Percentiles rank a stretch among this genome's conserved stretches.
Conservation (phyloP, 2,797 vertebrate genomes). For the Myotis planiceps region DNA sequence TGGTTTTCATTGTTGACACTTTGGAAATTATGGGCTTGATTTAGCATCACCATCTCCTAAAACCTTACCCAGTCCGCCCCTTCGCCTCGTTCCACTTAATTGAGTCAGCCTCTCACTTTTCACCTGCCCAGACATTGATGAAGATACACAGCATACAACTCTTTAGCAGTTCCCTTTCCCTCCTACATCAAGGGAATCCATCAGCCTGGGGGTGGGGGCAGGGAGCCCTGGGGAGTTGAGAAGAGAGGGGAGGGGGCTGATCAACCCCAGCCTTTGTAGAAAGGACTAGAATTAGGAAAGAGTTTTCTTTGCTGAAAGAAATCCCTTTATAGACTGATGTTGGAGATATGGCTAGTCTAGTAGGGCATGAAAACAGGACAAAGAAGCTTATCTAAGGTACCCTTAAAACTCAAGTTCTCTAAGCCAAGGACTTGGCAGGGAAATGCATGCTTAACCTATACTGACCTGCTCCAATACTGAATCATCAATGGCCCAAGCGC, state of each 20-base stretch:
- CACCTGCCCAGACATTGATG: slow-evolving; percentile 16
- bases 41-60: slow-evolving; percentile 30
- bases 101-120: slow-evolving; percentile 53
- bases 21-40: slow-evolving; percentile 18
- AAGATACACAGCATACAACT: slow-evolving; percentile 3
- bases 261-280: neutral
- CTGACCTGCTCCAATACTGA: neutral
- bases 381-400: neutral
- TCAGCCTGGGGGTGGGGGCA: neutral
- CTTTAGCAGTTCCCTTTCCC: neutral
- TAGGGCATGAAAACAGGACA: neutral
- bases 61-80: neutral
- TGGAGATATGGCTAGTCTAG: neutral
- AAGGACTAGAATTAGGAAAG: neutral
- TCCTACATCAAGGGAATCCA: slow-evolving; percentile 41
- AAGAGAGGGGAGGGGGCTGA: neutral
- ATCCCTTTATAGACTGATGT: neutral
- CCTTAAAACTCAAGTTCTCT: neutral
- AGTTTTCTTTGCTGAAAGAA: slow-evolving; percentile 42
- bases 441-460: neutral
- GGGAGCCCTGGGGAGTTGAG: neutral
- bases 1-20: neutral
- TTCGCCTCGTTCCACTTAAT: neutral
- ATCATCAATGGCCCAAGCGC: neutral
- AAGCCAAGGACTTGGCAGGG: neutral